Evolutionary conservation across 2,797 vertebrate species (phyloP), one percentile per base, ranked within the genome.

Genomic region (Parauchenoglanis ngamensis): DNA sequence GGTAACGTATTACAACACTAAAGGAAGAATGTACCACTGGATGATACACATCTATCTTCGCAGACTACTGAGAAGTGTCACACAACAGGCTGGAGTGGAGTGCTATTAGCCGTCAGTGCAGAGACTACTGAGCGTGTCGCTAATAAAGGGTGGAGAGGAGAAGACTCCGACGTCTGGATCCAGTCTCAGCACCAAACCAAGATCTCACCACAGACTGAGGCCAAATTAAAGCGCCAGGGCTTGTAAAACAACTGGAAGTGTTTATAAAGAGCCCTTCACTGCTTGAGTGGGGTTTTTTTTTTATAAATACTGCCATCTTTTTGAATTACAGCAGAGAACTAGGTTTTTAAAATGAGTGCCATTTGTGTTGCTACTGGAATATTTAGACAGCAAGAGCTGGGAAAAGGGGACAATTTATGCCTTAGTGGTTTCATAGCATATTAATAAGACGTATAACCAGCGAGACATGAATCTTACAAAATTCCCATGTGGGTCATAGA

Each of bases 141-240:
- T 85, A 89, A 89, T 89, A 88, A 61, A 84, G 89, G 85, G 86
- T 85, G 88, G 88, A 92, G 90, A 92, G 89, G 89, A 92, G 92
- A 84, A 82, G 84, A 87, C 88, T 79, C 87, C 91, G 92, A 91
- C 88, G 91, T 92, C 85, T 90, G 90, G 91, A 89, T 85, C 84
- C 81, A 87, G 88, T 92, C 84, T 92, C 84, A 87, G 84, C 86
- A 89, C 72, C 85, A 65, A 25, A 90, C 88, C 85, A 88, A 85
- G 81, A 88, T 90, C 91, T 91, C 91, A 94, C 93, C 89, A 46
- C 92, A 92, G 35, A 72, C 13, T 88, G 81, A 89, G 72, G 78
- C 59, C 57, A 90, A 92, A 93, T 93, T 94, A 95, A 93, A 94
- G 94, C 90, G 49, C 67, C 61, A 54, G 81, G 73, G 63, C 52